phyloP scores from a whole-genome alignment of 2,888 invertebrate genomes.

The Sarcophaga subvicina region DNA sequence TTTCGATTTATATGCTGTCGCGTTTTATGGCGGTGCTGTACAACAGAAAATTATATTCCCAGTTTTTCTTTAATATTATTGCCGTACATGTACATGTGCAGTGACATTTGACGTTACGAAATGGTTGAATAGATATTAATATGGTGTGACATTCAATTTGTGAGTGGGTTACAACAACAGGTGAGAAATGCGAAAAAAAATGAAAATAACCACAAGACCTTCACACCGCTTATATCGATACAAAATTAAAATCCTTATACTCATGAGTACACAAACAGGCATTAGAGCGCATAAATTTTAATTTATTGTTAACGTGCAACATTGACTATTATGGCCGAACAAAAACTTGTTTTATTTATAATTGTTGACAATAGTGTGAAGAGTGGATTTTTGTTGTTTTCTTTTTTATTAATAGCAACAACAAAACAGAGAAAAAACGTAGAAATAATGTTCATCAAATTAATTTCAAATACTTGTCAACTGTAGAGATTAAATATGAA shows the following conservation, averaged over 20 bases:
- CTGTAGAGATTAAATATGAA: constrained; percentile 31
- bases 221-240: background rate
- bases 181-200: constrained; percentile 3
- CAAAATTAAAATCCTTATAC: background rate
- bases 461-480: constrained; percentile 33
- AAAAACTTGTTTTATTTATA: constrained; percentile 34
- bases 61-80: too few species aligned
- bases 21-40: background rate
- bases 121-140: constrained; percentile 52
- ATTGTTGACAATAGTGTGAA: constrained; percentile 9
- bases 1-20: constrained; percentile 63
- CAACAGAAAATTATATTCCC: background rate
- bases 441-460: constrained; percentile 11
- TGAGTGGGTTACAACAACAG: constrained; percentile 6
- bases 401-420: background rate
- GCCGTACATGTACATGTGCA: constrained; percentile 29
- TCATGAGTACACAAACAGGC: background rate
- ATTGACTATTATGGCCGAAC: constrained; percentile 24
- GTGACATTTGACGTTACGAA: constrained; percentile 46
- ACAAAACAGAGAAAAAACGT: background rate
- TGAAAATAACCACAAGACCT: background rate
- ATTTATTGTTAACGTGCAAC: constrained; percentile 41
- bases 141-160: constrained; percentile 57
- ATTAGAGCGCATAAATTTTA: constrained; percentile 31
- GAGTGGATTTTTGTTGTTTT: background rate